Evolutionary conservation across 2,797 vertebrate species (phyloP).

Genomic region (Mus caroli): DNA sequence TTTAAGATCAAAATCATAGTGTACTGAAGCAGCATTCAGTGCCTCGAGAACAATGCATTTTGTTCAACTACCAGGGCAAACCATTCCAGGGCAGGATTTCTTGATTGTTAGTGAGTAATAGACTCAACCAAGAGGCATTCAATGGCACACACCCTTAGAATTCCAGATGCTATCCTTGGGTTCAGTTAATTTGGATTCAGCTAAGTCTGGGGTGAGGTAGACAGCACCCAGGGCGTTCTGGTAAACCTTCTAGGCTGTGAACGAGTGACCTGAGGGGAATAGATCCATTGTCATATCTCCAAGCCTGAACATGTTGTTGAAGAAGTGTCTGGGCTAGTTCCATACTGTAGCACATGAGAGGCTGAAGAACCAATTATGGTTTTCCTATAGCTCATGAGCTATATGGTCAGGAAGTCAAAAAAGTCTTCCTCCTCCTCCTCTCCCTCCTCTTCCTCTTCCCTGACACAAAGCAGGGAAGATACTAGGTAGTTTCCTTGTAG

Average conservation of each 20-base stretch:
- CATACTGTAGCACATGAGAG: background rate
- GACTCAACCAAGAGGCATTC: slow-evolving; percentile 18
- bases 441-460: background rate
- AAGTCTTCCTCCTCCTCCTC: background rate
- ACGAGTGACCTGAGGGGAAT: background rate
- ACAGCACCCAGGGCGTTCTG: background rate
- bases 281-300: background rate
- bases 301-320: background rate
- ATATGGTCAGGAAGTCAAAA: background rate
- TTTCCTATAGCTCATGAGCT: background rate
- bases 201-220: background rate
- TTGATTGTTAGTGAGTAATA: background rate
- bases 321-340: background rate
- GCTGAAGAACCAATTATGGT: background rate
- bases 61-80: background rate
- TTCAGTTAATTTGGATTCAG: background rate
- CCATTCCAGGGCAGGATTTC: background rate
- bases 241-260: background rate
- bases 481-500: background rate
- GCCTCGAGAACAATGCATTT: background rate
- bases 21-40: background rate
- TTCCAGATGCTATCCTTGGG: background rate
- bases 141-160: background rate
- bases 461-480: background rate
- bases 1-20: background rate